These are phyloP conservation scores for Scylla paramamosain DNA, from an alignment of 1,140 invertebrate species.

Conservation along the genomic window DNA sequence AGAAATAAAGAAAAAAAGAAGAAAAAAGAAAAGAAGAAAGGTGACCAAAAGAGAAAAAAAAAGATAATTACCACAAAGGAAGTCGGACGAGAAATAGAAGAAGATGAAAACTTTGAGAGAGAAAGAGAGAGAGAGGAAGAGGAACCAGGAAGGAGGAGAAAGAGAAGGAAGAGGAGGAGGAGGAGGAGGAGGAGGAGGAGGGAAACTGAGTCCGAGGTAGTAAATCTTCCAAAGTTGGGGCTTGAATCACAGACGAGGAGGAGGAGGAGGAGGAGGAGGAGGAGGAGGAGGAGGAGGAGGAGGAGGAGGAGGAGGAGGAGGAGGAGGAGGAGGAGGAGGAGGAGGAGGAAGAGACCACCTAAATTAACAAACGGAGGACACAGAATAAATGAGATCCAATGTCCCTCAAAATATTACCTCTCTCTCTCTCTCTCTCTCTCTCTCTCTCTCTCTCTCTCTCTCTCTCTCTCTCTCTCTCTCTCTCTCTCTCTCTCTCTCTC, in stretches of 20 bases:
- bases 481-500: no score
- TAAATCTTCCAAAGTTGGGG: background rate
- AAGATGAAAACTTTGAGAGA: no score
- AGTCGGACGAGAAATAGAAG: no score
- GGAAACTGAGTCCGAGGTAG: background rate
- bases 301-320: conserved; percentile 18
- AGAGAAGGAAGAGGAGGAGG: background rate
- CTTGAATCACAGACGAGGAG: conserved; percentile 10
- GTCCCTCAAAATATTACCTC: background rate
- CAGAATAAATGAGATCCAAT: background rate
- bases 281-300: conserved; percentile 16
- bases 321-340: background rate
- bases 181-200: conserved; percentile 8
- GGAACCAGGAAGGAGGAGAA: no score
- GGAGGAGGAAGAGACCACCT: background rate
- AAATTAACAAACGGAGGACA: background rate
- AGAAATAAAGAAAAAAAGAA: no score
- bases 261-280: conserved; percentile 9
- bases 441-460: no score
- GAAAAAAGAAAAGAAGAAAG: no score
- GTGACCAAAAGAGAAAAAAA: no score
- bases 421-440: background rate
- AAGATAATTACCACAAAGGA: no score
- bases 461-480: no score
- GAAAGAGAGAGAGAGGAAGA: no score